Conservation (phyloP, 1,140 invertebrate species). For the Tetramorium parvispinum region DNA sequence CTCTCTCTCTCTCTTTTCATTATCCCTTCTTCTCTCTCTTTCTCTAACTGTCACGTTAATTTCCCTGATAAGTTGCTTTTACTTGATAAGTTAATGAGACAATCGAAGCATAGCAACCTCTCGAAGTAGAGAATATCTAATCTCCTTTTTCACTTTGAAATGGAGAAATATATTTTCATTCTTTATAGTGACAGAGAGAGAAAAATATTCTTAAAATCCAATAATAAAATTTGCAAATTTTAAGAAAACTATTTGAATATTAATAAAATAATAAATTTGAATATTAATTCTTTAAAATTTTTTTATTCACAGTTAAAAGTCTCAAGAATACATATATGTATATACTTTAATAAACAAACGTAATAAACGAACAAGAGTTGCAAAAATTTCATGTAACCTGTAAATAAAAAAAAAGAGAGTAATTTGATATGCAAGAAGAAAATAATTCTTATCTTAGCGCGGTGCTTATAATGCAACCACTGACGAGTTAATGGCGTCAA, state of each 20-base stretch:
- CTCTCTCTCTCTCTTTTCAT: background rate
- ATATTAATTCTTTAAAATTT: background rate
- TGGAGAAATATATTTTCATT: constrained; percentile 8
- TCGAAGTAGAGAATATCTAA: background rate
- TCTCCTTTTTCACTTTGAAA: background rate
- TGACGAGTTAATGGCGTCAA: constrained; percentile 26
- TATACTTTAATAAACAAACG: background rate
- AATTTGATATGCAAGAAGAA: constrained; percentile 3
- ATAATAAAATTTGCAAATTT: background rate
- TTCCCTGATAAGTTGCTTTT: constrained; percentile 21
- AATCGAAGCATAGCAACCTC: background rate
- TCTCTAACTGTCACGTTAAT: background rate
- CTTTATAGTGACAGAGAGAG: background rate
- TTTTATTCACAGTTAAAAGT: background rate
- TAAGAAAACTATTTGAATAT: background rate
- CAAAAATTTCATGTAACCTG: background rate
- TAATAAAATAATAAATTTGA: background rate
- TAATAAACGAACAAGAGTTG: background rate
- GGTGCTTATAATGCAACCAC: background rate
- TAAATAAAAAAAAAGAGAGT: background rate
- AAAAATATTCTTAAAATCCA: background rate
- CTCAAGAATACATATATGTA: background rate
- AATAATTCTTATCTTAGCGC: constrained; percentile 26
- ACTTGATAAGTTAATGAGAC: constrained; percentile 13
- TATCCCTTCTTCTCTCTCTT: background rate